These are phyloP conservation scores for Tachyglossus aculeatus DNA, from an alignment of 2,797 vertebrate genomes.

Conservation along the genomic window DNA sequence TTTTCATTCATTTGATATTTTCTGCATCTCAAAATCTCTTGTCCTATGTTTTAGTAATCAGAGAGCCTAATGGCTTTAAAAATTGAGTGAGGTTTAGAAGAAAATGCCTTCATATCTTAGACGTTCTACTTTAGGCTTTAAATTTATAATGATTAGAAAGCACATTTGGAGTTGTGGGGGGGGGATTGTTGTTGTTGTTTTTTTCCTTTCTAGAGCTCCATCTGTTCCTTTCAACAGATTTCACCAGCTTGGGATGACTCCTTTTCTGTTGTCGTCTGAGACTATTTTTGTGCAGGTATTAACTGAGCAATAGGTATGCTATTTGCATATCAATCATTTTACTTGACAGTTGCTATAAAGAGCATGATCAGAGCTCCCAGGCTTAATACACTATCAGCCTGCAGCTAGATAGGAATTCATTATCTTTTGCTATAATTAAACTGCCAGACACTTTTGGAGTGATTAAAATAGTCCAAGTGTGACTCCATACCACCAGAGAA, in stretches of 20 bases:
- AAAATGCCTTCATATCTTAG: not conserved
- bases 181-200: not conserved
- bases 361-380: not conserved
- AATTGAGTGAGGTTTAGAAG: not conserved
- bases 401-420: slow-evolving; percentile 14
- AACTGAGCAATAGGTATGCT: not conserved
- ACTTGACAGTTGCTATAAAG: slow-evolving; percentile 25
- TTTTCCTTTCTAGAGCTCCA: not conserved
- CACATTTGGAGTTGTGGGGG: not conserved
- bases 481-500: not conserved
- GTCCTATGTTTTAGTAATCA: not conserved
- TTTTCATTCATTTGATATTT: not conserved
- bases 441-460: not conserved
- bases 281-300: not conserved
- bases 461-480: slow-evolving; percentile 8
- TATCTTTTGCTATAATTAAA: not conserved
- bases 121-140: not conserved
- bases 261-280: not conserved
- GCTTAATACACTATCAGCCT: not conserved
- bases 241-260: not conserved
- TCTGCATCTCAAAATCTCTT: not conserved
- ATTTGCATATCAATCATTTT: slow-evolving; percentile 30
- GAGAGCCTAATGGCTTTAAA: not conserved
- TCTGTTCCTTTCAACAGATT: not conserved
- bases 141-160: not conserved